phyloP scores from a whole-genome alignment of 2,888 invertebrate genomes.

The Cyaniris semiargus region DNA sequence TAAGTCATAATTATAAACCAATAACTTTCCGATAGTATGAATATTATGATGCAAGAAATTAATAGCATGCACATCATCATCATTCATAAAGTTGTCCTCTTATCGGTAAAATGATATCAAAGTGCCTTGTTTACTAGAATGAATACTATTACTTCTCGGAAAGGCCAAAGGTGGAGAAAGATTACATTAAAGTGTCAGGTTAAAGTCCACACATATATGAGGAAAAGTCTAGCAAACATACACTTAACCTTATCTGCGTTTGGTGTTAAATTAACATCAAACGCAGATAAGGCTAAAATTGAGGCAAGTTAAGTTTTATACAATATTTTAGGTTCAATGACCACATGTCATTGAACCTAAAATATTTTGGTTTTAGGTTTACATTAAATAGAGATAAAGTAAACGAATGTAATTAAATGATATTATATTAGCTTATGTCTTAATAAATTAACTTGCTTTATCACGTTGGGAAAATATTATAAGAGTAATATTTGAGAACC shows the following conservation, averaged over 20 bases:
- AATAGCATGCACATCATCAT: not conserved
- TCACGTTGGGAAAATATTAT: no score
- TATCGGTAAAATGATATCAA: not conserved
- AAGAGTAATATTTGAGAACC: no score
- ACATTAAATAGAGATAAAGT: no score
- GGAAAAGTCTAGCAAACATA: not conserved
- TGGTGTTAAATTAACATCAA: not conserved
- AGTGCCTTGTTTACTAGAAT: not conserved
- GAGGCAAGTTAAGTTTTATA: not conserved
- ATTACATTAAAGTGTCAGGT: not conserved
- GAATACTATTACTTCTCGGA: not conserved
- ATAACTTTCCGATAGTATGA: not conserved
- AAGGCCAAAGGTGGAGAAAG: not conserved
- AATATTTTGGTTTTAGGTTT: not conserved
- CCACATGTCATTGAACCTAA: not conserved
- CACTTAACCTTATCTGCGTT: no score
- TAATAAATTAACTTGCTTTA: no score
- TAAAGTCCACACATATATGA: not conserved
- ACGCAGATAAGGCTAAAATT: not conserved
- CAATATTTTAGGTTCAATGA: no score
- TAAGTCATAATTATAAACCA: constrained; percentile 12
- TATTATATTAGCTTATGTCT: no score
- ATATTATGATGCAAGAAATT: constrained; percentile 2
- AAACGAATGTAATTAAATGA: no score
- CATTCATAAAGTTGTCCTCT: not conserved